A percentile compares a stretch with the other conserved stretches of the same genome.
Conservation (phyloP, 2,888 invertebrate species). For the Emmelina monodactyla region DNA sequence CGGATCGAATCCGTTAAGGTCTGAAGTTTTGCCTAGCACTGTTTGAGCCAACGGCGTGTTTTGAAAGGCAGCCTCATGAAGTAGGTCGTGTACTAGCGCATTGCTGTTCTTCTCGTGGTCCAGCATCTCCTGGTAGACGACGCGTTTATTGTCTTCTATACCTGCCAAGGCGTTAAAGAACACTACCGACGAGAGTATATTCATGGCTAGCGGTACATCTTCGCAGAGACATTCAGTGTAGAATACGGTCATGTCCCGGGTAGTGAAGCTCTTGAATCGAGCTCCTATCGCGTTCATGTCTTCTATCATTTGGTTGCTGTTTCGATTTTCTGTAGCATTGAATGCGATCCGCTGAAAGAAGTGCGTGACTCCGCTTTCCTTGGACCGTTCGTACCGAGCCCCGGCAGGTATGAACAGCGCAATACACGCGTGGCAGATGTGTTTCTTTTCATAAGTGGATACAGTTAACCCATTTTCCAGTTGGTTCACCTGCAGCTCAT, state of each 20-base stretch:
- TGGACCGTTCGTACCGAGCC: conserved; percentile 32
- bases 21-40: conserved; percentile 72
- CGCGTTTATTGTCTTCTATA: conserved; percentile 34
- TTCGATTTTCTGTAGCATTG: conserved; percentile 74
- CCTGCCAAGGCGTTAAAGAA: conserved; percentile 74
- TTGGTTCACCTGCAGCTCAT: background rate
- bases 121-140: conserved; percentile 38
- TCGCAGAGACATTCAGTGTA: conserved; percentile 92
- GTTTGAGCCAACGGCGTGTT: conserved; percentile 43
- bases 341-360: conserved; percentile 50
- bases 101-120: conserved; percentile 33
- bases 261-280: conserved; percentile 94
- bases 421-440: conserved; percentile 63
- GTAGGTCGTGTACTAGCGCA: conserved; percentile 38
- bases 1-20: conserved; percentile 35
- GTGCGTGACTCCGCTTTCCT: conserved; percentile 41
- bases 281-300: conserved; percentile 96
- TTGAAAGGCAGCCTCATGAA: conserved; percentile 51
- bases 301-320: conserved; percentile 84
- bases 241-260: conserved; percentile 94
- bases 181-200: conserved; percentile 92
- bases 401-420: conserved; percentile 41
- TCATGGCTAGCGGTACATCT: conserved; percentile 86
- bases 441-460: conserved; percentile 92
- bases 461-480: conserved; percentile 86